Percentiles rank a stretch among this genome's conserved stretches.
phyloP scores from a whole-genome alignment of 2,888 invertebrate genomes.

The Kryphioiulus occultus region DNA sequence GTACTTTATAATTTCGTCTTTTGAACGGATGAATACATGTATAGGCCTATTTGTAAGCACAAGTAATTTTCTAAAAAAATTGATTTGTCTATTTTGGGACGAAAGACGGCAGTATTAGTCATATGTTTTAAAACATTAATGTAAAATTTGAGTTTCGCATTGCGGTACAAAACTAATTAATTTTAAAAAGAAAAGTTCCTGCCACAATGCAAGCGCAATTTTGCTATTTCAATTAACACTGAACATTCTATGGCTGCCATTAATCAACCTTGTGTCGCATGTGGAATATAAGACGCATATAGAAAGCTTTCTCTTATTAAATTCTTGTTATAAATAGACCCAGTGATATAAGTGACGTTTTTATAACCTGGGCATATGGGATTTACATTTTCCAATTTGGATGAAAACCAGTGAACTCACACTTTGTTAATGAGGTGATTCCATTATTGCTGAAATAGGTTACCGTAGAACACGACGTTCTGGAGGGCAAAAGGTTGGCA shows the following conservation, averaged over 20 bases:
- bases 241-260: background rate
- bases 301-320: constrained; percentile 15
- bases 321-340: background rate
- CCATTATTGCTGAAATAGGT: background rate
- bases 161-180: background rate
- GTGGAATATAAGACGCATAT: background rate
- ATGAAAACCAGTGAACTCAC: constrained; percentile 24
- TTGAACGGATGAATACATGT: too few relatives aligned
- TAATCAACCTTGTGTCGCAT: background rate
- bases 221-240: constrained; percentile 9
- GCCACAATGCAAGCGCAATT: background rate
- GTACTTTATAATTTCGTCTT: too few relatives aligned
- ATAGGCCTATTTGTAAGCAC: too few relatives aligned
- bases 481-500: background rate
- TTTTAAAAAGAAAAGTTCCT: background rate
- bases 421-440: constrained; percentile 27
- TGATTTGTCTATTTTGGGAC: too few relatives aligned
- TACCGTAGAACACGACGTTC: background rate
- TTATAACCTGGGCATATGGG: background rate
- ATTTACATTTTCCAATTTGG: background rate
- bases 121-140: background rate
- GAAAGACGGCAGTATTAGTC: background rate
- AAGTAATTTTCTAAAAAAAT: too few relatives aligned
- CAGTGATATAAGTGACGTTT: background rate
- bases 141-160: background rate